These are phyloP conservation scores for Cynopterus sphinx DNA, from an alignment of 2,797 vertebrate genomes.

Conservation along the genomic window DNA sequence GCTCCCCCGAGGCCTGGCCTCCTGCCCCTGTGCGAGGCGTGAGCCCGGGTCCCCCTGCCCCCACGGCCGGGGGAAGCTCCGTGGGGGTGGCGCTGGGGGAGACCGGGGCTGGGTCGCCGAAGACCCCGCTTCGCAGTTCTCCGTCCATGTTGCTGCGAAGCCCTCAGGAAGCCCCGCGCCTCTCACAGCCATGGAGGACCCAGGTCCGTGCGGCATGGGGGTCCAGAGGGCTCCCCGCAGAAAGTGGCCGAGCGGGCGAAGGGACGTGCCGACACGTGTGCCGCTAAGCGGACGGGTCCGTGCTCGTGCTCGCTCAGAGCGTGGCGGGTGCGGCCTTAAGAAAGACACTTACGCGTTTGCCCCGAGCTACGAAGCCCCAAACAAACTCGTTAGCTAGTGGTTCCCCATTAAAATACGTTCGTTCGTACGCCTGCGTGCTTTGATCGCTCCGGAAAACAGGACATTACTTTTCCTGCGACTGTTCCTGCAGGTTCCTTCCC, in stretches of 20 bases:
- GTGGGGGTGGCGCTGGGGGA: neutral
- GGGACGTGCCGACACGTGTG: constrained; percentile 84
- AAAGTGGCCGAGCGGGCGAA: constrained; percentile 79
- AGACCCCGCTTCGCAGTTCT: constrained; percentile 59
- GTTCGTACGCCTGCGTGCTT: constrained; percentile 90
- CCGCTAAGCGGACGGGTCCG: constrained; percentile 85
- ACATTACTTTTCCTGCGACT: constrained; percentile 86
- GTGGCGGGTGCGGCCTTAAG: constrained; percentile 84
- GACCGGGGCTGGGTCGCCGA: neutral
- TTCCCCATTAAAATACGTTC: constrained; percentile 92
- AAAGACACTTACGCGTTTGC: constrained; percentile 88
- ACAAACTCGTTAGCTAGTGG: constrained; percentile 91
- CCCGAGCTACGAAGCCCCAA: constrained; percentile 88
- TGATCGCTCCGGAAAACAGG: constrained; percentile 86
- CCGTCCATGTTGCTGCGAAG: constrained; percentile 71
- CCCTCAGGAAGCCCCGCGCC: constrained; percentile 61
- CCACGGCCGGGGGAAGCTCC: neutral
- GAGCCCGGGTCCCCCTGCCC: too few relatives aligned
- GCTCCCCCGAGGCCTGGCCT: constrained; percentile 47
- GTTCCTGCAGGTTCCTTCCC: constrained; percentile 83
- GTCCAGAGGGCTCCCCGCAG: constrained; percentile 81
- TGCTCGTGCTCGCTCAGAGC: constrained; percentile 86
- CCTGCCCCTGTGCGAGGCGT: neutral
- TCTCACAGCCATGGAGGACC: constrained; percentile 78
- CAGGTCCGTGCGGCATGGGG: constrained; percentile 62